Evolutionary conservation across 2,113 vertebrate species (phyloP), one percentile per base, ranked within the genome.

Genomic region (Lepidothrix coronata): DNA sequence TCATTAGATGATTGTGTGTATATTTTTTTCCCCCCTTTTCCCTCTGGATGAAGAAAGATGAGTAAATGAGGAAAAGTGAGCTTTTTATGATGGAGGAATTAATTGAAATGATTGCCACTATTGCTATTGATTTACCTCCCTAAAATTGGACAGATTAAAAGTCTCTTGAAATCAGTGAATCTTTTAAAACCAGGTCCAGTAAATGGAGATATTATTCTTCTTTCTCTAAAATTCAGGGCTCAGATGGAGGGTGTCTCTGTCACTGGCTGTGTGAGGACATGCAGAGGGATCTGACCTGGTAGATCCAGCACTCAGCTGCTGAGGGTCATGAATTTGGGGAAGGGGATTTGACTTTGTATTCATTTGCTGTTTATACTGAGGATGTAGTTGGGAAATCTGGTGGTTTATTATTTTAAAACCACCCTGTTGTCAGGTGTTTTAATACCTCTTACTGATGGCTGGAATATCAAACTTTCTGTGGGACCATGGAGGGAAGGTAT

Each of bases 251-350:
- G 4, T 48, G 31, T 44, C 3, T 48, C 24, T 68, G 27, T 52
- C 11, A 5, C 24, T 1, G 4, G 27, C 18, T 65, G 14, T 30
- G 28, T 5, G 6, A 39, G 44, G 54, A 31, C 10, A 3, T 1
- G 20, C 12, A 30, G 62, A 46, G 28, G 41, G 37, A 20, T 44
- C 46, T 35, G 48, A 4, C 58, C 46, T 1, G 22, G 19, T 18
- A 16, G 27, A 23, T 31, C 33, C 6, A 11, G 16, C 1, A 8
- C 22, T 49, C 8, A 7, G 6, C 41, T 76, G 44, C 65, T 8
- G 9, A 12, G 11, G 22, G 51, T 17, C 23, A 1, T 1, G 5
- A 18, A 3, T 76, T 39, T 74, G 54, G 17, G 51, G 16, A 83
- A 65, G 5, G 5, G 25, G 11, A 1, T 2, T 44, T 85, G 28